These are phyloP conservation scores for Uria lomvia DNA, from an alignment of 2,113 vertebrate genomes.

Conservation along the genomic window DNA sequence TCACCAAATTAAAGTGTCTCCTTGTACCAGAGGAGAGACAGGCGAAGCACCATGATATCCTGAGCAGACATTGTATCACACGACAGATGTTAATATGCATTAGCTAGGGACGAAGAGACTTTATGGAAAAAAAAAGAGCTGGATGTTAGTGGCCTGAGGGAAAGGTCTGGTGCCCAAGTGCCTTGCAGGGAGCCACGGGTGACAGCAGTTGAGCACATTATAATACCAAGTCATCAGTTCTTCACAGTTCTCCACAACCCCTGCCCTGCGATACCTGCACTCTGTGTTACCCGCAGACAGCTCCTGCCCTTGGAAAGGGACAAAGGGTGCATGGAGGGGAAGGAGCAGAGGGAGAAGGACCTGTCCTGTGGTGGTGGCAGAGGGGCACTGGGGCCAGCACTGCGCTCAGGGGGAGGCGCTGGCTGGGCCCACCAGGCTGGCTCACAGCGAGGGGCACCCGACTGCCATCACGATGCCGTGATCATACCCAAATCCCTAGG, in stretches of 20 bases:
- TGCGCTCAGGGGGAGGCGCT: rapidly evolving
- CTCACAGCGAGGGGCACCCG: not conserved
- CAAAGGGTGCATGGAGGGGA: not conserved
- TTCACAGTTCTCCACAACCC: not conserved
- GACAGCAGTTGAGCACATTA: not conserved
- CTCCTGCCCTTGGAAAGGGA: not conserved
- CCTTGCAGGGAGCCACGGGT: not conserved
- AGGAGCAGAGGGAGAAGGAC: not conserved
- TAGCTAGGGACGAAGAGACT: not conserved
- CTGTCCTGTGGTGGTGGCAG: not conserved
- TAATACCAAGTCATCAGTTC: not conserved
- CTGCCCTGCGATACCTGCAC: not conserved
- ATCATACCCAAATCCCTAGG: not conserved
- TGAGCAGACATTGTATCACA: not conserved
- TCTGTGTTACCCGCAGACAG: not conserved
- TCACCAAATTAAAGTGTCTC: not conserved
- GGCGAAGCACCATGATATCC: not conserved
- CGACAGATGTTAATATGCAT: not conserved
- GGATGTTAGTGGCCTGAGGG: not conserved
- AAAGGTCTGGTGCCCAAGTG: not conserved
- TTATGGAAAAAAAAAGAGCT: not conserved
- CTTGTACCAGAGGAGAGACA: not conserved
- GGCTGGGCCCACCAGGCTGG: not conserved
- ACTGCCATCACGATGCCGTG: rapidly evolving
- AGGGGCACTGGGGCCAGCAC: not conserved